These are phyloP conservation scores for Ecdyonurus torrentis DNA, from an alignment of 2,888 invertebrate species.

Conservation along the genomic window DNA sequence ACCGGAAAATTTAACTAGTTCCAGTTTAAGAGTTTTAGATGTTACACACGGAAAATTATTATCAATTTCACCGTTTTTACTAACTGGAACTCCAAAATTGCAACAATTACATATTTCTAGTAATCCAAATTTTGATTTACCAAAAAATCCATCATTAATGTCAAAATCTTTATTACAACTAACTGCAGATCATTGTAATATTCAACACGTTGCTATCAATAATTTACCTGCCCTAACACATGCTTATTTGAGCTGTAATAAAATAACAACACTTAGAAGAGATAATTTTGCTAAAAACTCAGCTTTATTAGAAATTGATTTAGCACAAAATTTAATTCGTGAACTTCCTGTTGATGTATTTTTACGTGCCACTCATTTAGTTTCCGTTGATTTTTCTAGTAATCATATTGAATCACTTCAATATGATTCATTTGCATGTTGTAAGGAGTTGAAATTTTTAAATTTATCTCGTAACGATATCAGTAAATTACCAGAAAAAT, in stretches of 20 bases:
- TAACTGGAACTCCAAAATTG: neutral
- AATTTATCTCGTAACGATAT: neutral
- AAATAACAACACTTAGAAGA: neutral
- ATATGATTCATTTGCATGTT: neutral
- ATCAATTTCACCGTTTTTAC: neutral
- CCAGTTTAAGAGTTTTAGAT: neutral
- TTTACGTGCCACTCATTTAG: neutral
- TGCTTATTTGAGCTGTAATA: neutral
- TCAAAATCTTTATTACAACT: neutral
- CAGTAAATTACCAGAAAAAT: neutral
- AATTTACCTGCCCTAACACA: neutral
- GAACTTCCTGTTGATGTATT: neutral
- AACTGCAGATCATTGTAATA: neutral
- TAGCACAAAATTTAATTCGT: constrained; percentile 1
- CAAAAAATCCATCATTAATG: neutral
- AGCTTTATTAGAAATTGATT: neutral
- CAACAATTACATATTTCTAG: neutral
- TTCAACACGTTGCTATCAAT: neutral
- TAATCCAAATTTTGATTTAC: neutral
- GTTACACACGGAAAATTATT: neutral
- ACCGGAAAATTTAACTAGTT: neutral
- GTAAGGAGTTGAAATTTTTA: neutral
- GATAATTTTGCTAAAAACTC: neutral
- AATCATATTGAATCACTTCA: constrained; percentile 1
- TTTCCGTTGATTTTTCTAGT: neutral